These are phyloP conservation scores for Diadegma fenestrale DNA, from an alignment of 2,888 invertebrate genomes.

Conservation along the genomic window DNA sequence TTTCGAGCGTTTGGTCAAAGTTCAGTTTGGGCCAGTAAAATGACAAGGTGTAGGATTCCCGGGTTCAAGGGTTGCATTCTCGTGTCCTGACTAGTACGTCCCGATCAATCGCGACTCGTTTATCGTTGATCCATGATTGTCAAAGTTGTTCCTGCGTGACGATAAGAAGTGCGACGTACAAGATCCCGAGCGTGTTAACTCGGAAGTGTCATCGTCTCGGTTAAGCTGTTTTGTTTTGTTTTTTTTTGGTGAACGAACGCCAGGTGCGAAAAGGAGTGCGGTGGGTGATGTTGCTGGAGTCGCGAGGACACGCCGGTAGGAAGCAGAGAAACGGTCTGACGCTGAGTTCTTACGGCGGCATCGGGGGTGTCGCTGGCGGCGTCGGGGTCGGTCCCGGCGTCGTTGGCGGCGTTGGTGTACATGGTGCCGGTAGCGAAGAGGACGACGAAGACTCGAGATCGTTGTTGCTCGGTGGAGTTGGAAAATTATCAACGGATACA, in stretches of 20 bases:
- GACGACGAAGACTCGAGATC: slow-evolving; percentile 86
- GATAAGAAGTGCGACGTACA: slow-evolving; percentile 25
- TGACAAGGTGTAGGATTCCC: slow-evolving; percentile 47
- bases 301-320: slow-evolving; percentile 84
- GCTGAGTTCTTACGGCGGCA: slow-evolving; percentile 84
- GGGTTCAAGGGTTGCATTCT: slow-evolving; percentile 39
- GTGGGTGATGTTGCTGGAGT: slow-evolving; percentile 85
- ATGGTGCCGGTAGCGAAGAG: slow-evolving; percentile 87
- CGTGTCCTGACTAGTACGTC: slow-evolving; percentile 42
- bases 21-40: slow-evolving; percentile 15
- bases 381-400: slow-evolving; percentile 80
- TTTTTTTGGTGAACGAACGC: slow-evolving; percentile 82
- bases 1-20: neutral
- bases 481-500: slow-evolving; percentile 86
- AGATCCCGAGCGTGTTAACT: slow-evolving; percentile 1
- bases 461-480: slow-evolving; percentile 79
- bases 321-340: slow-evolving; percentile 84
- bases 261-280: slow-evolving; percentile 79
- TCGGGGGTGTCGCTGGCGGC: slow-evolving; percentile 83
- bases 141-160: neutral
- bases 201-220: slow-evolving; percentile 2
- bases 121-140: neutral
- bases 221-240: slow-evolving; percentile 20
- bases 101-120: neutral
- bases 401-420: slow-evolving; percentile 78